phyloP scores from a whole-genome alignment of 2,888 invertebrate species.

The Ophion costatus region DNA sequence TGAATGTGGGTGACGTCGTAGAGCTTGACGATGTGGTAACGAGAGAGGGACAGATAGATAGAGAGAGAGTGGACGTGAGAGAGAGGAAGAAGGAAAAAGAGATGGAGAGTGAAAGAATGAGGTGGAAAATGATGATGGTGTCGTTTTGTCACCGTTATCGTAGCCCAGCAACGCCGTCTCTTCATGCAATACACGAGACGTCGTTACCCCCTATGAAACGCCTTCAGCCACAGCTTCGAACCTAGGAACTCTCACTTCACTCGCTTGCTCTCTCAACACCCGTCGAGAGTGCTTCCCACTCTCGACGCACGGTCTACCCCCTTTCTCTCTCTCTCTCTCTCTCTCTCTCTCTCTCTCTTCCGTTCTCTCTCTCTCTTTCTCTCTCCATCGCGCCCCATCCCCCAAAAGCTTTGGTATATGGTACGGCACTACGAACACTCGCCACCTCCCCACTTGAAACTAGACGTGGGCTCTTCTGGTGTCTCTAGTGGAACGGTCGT shows the following conservation, averaged over 20 bases:
- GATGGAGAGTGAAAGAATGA: conserved; percentile 23
- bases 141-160: conserved; percentile 76
- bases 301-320: conserved; percentile 28
- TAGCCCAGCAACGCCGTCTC: conserved; percentile 59
- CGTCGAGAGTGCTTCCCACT: conserved; percentile 40
- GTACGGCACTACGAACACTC: conserved; percentile 44
- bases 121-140: conserved; percentile 71
- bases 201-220: conserved; percentile 62
- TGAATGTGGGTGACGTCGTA: background rate
- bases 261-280: conserved; percentile 53
- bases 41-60: background rate
- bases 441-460: conserved; percentile 74
- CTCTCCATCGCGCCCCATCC: background rate
- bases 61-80: background rate
- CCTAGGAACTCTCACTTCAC: conserved; percentile 51
- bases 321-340: background rate
- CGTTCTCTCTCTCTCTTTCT: background rate
- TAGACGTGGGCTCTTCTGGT: conserved; percentile 76
- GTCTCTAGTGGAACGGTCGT: conserved; percentile 72
- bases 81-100: background rate
- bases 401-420: conserved; percentile 54
- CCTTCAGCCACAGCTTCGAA: conserved; percentile 45
- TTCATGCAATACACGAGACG: conserved; percentile 71
- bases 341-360: conserved; percentile 5
- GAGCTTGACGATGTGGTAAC: background rate